These are phyloP conservation scores for Diabrotica undecimpunctata DNA, from an alignment of 1,140 invertebrate species.

Conservation along the genomic window DNA sequence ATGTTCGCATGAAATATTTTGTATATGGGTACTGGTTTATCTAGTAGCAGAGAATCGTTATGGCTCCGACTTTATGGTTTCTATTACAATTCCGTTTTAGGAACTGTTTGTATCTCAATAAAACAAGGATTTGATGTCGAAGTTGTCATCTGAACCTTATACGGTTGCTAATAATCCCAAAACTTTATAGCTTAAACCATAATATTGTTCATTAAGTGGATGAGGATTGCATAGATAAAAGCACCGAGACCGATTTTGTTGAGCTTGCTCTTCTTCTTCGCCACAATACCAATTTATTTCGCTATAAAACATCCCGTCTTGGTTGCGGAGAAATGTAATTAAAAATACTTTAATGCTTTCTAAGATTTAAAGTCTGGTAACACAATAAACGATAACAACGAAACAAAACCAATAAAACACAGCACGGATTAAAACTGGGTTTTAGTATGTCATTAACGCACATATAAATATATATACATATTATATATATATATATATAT, in stretches of 20 bases:
- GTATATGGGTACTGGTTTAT: slow-evolving; percentile 8
- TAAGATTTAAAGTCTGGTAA: too few species aligned
- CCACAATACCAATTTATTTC: neutral
- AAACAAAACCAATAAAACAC: too few species aligned
- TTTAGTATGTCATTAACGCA: too few species aligned
- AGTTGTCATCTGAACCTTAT: slow-evolving; percentile 1
- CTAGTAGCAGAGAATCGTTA: neutral
- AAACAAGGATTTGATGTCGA: slow-evolving; percentile 13
- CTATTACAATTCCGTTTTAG: slow-evolving; percentile 11
- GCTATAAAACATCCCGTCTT: neutral
- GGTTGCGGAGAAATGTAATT: too few species aligned
- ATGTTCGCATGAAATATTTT: slow-evolving; percentile 10
- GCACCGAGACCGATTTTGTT: neutral
- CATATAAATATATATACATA: too few species aligned
- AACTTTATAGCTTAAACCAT: slow-evolving; percentile 1
- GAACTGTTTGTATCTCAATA: slow-evolving; percentile 12
- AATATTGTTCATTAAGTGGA: slow-evolving; percentile 2
- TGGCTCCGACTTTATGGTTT: slow-evolving; percentile 10
- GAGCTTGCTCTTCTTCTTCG: neutral
- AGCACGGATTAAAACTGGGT: too few species aligned
- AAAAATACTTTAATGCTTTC: too few species aligned
- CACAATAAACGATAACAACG: too few species aligned
- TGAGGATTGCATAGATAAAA: slow-evolving; percentile 1
- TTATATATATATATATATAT: too few species aligned
- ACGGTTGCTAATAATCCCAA: neutral